Evolutionary conservation across 2,113 vertebrate species (phyloP).

Genomic region (Rhinoderma darwinii): DNA sequence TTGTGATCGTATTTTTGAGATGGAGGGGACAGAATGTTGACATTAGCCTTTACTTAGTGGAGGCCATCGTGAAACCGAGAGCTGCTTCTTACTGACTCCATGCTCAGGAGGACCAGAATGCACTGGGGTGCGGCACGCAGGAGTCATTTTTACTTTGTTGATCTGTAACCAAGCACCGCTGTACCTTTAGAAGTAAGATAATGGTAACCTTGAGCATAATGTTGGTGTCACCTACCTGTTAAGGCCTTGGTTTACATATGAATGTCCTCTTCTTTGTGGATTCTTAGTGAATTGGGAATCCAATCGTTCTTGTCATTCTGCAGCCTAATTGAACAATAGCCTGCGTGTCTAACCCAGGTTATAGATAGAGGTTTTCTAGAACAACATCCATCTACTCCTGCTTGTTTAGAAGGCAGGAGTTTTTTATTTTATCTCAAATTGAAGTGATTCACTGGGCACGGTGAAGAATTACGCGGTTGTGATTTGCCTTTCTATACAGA

Average conservation of each 20-base stretch:
- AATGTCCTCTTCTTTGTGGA: background rate
- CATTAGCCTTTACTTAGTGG: background rate
- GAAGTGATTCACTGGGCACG: background rate
- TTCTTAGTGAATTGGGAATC: background rate
- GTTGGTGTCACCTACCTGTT: background rate
- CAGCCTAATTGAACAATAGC: background rate
- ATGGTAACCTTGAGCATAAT: background rate
- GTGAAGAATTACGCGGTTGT: background rate
- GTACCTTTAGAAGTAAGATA: background rate
- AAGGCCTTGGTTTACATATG: background rate
- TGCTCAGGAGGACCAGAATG: constrained; percentile 22
- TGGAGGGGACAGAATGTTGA: background rate
- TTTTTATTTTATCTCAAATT: background rate
- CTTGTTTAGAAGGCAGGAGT: background rate
- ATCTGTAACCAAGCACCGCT: background rate
- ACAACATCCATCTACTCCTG: background rate
- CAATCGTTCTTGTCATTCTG: background rate
- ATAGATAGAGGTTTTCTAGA: background rate
- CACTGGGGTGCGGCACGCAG: background rate
- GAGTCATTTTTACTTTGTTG: background rate
- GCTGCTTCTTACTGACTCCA: constrained; percentile 11
- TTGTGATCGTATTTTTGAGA: background rate
- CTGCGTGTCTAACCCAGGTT: background rate
- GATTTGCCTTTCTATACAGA: background rate
- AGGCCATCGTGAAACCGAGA: background rate